phyloP scores from a whole-genome alignment of 2,888 invertebrate genomes.

The Tetranychus piercei region DNA sequence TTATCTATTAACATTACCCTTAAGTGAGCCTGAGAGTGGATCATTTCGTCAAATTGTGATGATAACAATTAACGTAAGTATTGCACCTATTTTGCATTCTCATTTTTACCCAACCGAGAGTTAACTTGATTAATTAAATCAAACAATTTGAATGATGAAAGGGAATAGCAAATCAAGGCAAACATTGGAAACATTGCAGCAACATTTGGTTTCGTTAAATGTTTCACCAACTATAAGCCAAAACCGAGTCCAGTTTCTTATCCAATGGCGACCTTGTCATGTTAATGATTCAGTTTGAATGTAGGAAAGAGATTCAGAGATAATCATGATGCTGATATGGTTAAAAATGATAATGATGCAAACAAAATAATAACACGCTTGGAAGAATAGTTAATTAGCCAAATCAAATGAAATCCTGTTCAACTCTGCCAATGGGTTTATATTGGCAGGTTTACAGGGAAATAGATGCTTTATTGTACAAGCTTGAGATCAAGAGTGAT shows the following conservation, averaged over 20 bases:
- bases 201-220: too few species aligned
- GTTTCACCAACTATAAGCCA: too few species aligned
- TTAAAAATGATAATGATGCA: background rate
- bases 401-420: background rate
- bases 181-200: background rate
- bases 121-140: background rate
- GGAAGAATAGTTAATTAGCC: background rate
- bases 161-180: background rate
- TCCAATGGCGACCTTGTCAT: background rate
- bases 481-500: too few species aligned
- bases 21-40: conserved; percentile 30
- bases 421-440: too few species aligned
- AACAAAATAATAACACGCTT: background rate
- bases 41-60: conserved; percentile 33
- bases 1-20: conserved; percentile 32
- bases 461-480: too few species aligned
- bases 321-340: too few species aligned
- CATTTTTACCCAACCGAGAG: too few species aligned
- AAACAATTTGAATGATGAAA: background rate
- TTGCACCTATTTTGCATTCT: background rate
- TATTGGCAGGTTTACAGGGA: too few species aligned
- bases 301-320: too few species aligned
- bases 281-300: too few species aligned
- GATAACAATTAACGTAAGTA: conserved; percentile 30
- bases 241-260: background rate